These are phyloP conservation scores for Paracentrotus lividus DNA, from an alignment of 53 echinoderm and acorn worm species.

Conservation along the genomic window DNA sequence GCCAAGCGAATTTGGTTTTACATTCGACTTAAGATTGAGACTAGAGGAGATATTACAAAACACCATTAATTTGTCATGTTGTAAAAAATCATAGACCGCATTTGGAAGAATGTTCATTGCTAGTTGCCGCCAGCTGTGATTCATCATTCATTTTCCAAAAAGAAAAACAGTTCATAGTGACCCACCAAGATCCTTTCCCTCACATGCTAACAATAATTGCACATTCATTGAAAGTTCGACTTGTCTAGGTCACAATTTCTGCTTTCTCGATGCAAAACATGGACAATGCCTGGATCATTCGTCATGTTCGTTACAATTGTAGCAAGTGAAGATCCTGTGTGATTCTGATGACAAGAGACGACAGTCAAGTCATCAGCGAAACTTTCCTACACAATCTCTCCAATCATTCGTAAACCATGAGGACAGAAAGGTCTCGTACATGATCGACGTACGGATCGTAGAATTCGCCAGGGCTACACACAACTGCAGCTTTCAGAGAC, in stretches of 20 bases:
- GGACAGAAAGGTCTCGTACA: slow-evolving; percentile 30
- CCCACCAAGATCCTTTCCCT: background rate
- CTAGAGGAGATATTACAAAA: slow-evolving; percentile 11
- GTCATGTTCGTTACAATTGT: background rate
- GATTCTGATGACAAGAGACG: background rate
- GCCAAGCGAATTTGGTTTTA: background rate
- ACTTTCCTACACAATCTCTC: background rate
- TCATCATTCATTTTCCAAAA: background rate
- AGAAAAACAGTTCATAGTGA: background rate
- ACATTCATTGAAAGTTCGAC: background rate
- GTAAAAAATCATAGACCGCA: background rate
- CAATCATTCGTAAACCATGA: slow-evolving; percentile 14
- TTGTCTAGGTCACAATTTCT: background rate
- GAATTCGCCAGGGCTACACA: slow-evolving; percentile 1
- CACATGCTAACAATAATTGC: background rate
- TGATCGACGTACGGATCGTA: slow-evolving; percentile 37
- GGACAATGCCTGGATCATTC: background rate
- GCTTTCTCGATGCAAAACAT: background rate
- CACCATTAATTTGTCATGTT: background rate
- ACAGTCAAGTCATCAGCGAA: background rate
- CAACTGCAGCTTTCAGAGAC: slow-evolving; percentile 19
- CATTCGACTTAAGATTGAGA: background rate
- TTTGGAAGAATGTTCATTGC: background rate
- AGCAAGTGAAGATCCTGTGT: background rate
- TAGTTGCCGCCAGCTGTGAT: background rate